Conservation (phyloP, 2,113 vertebrate species). For the Corvus hawaiiensis region DNA sequence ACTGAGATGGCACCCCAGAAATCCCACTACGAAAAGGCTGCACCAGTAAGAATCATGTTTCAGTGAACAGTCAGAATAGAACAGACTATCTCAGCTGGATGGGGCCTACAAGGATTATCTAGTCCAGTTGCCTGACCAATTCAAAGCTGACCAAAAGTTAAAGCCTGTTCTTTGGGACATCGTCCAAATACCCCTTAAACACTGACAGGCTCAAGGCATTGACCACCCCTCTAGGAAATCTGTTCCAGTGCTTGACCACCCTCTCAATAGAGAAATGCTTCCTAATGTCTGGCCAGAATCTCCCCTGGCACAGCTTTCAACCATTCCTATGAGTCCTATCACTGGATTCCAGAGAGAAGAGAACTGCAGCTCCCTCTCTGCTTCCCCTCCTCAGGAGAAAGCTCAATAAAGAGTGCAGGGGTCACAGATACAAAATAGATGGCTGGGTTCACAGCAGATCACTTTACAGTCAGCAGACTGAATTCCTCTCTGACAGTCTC, state of each 20-base stretch:
- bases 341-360: not conserved
- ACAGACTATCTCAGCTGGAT: not conserved
- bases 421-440: not conserved
- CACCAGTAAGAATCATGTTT: not conserved
- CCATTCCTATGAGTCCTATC: not conserved
- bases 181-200: not conserved
- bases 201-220: not conserved
- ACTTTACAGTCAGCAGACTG: not conserved
- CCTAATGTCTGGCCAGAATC: not conserved
- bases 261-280: not conserved
- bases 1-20: not conserved
- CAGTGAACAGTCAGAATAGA: not conserved
- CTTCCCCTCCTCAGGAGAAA: not conserved
- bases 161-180: not conserved
- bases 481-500: not conserved
- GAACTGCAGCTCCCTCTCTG: not conserved
- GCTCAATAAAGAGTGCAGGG: not conserved
- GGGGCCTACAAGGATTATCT: not conserved
- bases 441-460: not conserved
- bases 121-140: not conserved
- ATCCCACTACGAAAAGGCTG: not conserved
- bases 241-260: not conserved
- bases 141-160: not conserved
- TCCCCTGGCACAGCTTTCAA: not conserved
- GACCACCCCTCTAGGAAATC: not conserved